phyloP scores from a whole-genome alignment of 2,113 vertebrate genomes.

The Oxyruncus cristatus region DNA sequence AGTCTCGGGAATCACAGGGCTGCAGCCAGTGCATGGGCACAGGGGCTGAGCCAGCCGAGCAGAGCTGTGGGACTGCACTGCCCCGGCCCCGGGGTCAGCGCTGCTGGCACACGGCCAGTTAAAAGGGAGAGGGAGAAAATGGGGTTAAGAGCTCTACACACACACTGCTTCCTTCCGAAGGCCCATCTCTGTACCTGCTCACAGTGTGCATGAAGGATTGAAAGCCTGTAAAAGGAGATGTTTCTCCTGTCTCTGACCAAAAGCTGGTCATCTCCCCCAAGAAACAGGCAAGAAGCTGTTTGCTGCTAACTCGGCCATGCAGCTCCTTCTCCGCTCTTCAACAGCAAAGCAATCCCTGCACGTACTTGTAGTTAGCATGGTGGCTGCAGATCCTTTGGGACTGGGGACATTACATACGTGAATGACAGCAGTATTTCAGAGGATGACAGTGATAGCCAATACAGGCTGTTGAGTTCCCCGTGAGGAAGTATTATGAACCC shows the following conservation, averaged over 20 bases:
- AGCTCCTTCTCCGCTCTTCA: background rate
- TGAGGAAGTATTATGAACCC: slow-evolving; percentile 30
- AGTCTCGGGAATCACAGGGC: background rate
- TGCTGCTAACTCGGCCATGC: background rate
- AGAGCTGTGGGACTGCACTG: accelerated
- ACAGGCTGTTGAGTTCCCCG: slow-evolving; percentile 18
- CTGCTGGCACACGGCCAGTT: background rate
- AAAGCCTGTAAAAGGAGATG: background rate
- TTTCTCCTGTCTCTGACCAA: background rate
- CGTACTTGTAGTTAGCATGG: background rate
- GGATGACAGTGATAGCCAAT: slow-evolving; percentile 44
- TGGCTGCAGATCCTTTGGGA: slow-evolving; percentile 20
- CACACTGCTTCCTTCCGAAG: background rate
- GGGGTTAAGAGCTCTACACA: background rate
- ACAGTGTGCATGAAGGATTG: accelerated
- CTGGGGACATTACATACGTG: background rate
- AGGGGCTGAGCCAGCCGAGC: accelerated
- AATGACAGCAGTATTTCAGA: slow-evolving; percentile 56
- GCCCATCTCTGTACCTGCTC: too few relatives aligned
- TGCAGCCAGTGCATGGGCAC: background rate
- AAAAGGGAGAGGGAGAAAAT: background rate
- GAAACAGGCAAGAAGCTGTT: background rate
- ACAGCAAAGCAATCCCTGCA: background rate
- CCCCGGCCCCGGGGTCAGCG: accelerated
- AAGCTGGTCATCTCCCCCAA: background rate